phyloP scores from a whole-genome alignment of 2,888 invertebrate genomes.

The Lymantria monacha region DNA sequence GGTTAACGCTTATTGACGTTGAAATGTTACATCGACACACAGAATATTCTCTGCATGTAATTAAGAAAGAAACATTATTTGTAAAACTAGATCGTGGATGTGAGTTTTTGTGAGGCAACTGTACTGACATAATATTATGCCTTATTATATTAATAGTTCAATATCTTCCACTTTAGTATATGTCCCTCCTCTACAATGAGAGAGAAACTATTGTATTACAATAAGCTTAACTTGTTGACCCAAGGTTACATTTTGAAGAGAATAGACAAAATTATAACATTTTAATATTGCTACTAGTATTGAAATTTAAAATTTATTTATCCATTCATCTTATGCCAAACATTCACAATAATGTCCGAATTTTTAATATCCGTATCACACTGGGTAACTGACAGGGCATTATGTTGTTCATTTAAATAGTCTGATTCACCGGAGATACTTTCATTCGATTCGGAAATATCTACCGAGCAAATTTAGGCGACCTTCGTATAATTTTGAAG shows the following conservation, averaged over 20 bases:
- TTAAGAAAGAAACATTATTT: conserved; percentile 16
- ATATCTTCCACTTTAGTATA: too few species aligned
- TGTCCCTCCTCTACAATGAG: too few species aligned
- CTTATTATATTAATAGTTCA: not conserved
- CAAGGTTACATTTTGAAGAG: too few species aligned
- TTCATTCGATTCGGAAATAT: conserved; percentile 77
- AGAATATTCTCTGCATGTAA: conserved; percentile 19
- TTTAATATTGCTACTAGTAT: conserved; percentile 16
- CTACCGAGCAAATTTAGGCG: conserved; percentile 67
- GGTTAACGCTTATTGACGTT: conserved; percentile 45
- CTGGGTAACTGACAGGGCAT: conserved; percentile 61
- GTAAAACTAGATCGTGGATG: not conserved
- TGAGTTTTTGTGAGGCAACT: not conserved
- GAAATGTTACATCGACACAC: conserved; percentile 34
- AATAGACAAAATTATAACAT: not conserved
- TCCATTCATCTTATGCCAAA: conserved; percentile 47
- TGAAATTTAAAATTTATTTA: conserved; percentile 33
- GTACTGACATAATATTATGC: not conserved
- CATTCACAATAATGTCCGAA: conserved; percentile 56
- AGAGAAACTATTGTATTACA: too few species aligned
- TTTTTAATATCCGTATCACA: conserved; percentile 60
- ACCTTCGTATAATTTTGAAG: conserved; percentile 71
- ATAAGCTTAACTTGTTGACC: not conserved
- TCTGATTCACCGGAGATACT: conserved; percentile 74
- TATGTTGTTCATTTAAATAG: conserved; percentile 64